Base-by-base conservation (phyloP, 1,140 invertebrate genomes). In the Ceratina calcarata region DNA sequence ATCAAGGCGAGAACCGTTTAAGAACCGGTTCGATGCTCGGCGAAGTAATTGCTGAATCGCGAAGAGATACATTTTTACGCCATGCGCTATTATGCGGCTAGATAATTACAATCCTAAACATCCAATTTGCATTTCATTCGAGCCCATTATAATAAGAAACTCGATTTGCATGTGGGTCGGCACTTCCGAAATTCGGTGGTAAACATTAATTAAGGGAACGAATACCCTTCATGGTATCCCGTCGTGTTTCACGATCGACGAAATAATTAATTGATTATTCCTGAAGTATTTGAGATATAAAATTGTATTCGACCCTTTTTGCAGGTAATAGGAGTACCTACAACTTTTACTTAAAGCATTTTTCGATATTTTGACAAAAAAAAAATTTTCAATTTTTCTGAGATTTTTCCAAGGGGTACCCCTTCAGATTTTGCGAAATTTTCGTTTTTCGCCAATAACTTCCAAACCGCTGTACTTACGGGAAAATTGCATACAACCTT, bases 71-170 rank as follows among this genome's bases (percentile, higher is more conserved):
- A 62, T 70, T 77, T 53, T 51, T 62, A 78, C 62, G 22, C 27
- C 24, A 70, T 27, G 62, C 3, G 4, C 58, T 71, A 37, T 78
- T 37, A 62, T 51, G 16, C 57, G 16, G 24, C 58, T 1, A 71
- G 75, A 78, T 78, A 78, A n/a, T 71, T 71, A 7, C 49, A 53
- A 3, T 20, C 27, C 27, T 53, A 45, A 70, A 49, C 22, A 24
- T 22, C n/a, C 7, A 37, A 71, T 71, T 78, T 55, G 20, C 58
- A 78, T 78, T 78, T 78, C 37, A 78, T 62, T 78, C 70, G 27
- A 55, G 55, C 27, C n/a, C 24, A 51, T 64, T 66, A 10, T 45
- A 45, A 45, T 45, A 51, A 27, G n/a, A 51, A 37, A 15, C n/a
- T 2, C 49, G 24, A 68, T 77, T 77, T 70, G 27, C 45, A 77